Conservation (phyloP, 1,140 invertebrate genomes). For the Olivierus martensii region DNA sequence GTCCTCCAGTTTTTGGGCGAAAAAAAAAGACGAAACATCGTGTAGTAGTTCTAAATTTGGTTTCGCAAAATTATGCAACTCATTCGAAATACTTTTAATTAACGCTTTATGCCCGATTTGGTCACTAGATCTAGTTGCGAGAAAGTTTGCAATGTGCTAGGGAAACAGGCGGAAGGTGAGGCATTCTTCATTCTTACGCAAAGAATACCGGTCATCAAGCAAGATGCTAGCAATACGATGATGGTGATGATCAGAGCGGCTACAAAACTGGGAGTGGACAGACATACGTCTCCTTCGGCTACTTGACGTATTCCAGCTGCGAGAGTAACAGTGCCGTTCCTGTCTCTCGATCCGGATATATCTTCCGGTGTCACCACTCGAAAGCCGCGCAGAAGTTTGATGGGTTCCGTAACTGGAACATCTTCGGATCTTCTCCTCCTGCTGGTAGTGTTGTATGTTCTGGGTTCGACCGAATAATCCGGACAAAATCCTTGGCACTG, state of each 20-base stretch:
- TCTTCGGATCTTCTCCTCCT: neutral
- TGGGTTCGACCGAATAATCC: neutral
- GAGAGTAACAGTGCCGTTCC: neutral
- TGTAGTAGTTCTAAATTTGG: too few relatives aligned
- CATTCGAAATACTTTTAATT: too few relatives aligned
- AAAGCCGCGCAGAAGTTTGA: conserved; percentile 22
- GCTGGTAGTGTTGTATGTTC: conserved; percentile 23
- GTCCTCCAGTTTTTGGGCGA: too few relatives aligned
- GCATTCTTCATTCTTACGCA: conserved; percentile 21
- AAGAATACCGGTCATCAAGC: conserved; percentile 27
- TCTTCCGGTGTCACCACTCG: conserved; percentile 28
- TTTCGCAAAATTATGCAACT: too few relatives aligned
- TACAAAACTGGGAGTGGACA: conserved; percentile 31
- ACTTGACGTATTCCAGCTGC: neutral
- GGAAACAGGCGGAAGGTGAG: conserved; percentile 11
- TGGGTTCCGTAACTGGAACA: neutral
- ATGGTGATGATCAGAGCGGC: conserved; percentile 28
- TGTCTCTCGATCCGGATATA: conserved; percentile 11
- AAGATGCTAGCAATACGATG: conserved; percentile 28
- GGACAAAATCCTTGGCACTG: conserved; percentile 44
- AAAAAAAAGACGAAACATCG: too few relatives aligned
- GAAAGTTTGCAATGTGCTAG: neutral
- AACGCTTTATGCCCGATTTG: too few relatives aligned
- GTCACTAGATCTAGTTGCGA: too few relatives aligned
- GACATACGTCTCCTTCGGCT: conserved; percentile 28